phyloP scores from a whole-genome alignment of 2,888 invertebrate species.

The Dynastes hyllus region DNA sequence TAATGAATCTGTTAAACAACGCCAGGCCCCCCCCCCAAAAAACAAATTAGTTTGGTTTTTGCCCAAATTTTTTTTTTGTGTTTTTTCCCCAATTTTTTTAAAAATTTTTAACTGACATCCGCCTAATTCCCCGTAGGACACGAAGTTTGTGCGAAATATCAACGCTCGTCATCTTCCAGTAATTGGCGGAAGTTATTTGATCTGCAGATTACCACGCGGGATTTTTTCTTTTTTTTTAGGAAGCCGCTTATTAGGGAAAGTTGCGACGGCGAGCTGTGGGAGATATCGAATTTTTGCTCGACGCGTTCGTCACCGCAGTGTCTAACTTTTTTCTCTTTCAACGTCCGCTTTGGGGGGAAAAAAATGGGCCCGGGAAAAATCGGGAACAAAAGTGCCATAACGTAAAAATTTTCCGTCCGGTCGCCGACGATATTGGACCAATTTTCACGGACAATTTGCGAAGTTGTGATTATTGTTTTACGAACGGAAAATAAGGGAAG shows the following conservation, averaged over 20 bases:
- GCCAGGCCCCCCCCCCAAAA: too few species aligned
- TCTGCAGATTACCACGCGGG: constrained; percentile 34
- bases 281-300: background rate
- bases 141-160: constrained; percentile 32
- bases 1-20: too few species aligned
- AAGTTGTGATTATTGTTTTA: constrained; percentile 2
- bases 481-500: background rate
- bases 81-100: too few species aligned
- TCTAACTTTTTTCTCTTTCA: background rate
- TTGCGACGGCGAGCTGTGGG: background rate
- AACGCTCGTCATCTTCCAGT: constrained; percentile 21
- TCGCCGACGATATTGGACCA: constrained; percentile 6
- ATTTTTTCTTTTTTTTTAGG: background rate
- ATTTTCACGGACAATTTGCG: background rate
- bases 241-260: background rate
- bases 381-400: background rate
- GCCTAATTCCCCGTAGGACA: constrained; percentile 29
- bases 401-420: constrained; percentile 1
- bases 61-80: too few species aligned
- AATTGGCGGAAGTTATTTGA: constrained; percentile 45
- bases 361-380: too few species aligned
- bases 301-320: background rate
- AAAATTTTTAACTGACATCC: constrained; percentile 29
- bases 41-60: too few species aligned
- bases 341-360: background rate